A percentile compares a stretch with the other conserved stretches of the same genome.
Evolutionary conservation across 2,797 vertebrate genomes (phyloP).

Genomic region (Trichosurus vulpecula): DNA sequence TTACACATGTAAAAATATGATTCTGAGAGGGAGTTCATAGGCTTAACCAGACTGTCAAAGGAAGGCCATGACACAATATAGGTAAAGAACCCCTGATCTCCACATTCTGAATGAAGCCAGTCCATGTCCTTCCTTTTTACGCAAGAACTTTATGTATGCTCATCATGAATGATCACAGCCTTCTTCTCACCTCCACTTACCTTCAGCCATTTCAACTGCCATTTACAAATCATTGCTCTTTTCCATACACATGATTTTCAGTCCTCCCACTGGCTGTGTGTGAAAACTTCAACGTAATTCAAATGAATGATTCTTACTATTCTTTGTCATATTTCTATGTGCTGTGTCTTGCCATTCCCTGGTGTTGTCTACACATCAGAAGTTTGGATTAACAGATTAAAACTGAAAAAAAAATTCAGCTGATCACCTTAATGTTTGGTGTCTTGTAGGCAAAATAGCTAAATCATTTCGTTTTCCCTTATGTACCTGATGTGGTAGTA

Average conservation of each 20-base stretch:
- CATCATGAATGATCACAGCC: not conserved
- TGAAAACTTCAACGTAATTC: not conserved
- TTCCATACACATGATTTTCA: not conserved
- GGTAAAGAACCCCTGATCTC: not conserved
- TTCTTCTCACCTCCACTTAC: not conserved
- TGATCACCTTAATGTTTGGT: constrained; percentile 48
- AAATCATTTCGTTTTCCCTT: constrained; percentile 43
- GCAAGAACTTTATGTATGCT: not conserved
- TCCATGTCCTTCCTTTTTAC: not conserved
- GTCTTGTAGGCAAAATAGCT: constrained; percentile 49
- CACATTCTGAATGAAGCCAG: not conserved
- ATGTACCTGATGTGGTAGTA: not conserved
- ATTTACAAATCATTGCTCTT: not conserved
- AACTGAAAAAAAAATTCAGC: constrained; percentile 52
- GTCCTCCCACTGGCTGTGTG: not conserved
- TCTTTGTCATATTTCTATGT: not conserved
- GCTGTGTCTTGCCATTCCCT: constrained; percentile 22
- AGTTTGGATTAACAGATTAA: not conserved
- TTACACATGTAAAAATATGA: not conserved
- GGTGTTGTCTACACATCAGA: constrained; percentile 57
- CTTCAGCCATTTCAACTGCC: not conserved
- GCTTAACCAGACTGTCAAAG: not conserved
- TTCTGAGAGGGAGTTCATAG: not conserved
- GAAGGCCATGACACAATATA: not conserved
- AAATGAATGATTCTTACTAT: not conserved